These are phyloP conservation scores for Agrotis exclamationis DNA, from an alignment of 2,888 invertebrate species.

Conservation along the genomic window DNA sequence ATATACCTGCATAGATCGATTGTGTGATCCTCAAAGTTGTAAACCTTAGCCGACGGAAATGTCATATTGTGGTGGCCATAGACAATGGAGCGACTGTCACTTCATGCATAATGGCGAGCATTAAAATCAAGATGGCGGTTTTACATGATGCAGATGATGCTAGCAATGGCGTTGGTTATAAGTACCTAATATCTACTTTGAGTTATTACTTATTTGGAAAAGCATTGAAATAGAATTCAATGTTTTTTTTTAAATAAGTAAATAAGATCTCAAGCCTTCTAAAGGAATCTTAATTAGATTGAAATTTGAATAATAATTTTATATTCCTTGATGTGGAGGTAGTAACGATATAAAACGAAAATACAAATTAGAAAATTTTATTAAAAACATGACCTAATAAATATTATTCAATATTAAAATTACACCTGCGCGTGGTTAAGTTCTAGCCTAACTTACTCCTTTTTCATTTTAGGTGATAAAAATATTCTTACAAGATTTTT, in stretches of 20 bases:
- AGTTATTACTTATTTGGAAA: slow-evolving; percentile 6
- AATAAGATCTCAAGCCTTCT: too few relatives aligned
- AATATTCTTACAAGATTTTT: too few relatives aligned
- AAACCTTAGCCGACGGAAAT: slow-evolving; percentile 44
- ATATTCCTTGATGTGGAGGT: too few relatives aligned
- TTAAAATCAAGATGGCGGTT: slow-evolving; percentile 54
- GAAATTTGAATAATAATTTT: too few relatives aligned
- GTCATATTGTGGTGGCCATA: slow-evolving; percentile 49
- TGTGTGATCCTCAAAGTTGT: slow-evolving; percentile 34
- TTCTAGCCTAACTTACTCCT: too few relatives aligned
- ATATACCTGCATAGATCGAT: slow-evolving; percentile 1
- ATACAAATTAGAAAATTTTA: too few relatives aligned
- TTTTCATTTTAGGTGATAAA: too few relatives aligned
- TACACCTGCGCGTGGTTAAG: too few relatives aligned
- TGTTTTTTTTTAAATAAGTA: background rate
- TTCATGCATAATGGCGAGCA: slow-evolving; percentile 41
- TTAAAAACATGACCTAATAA: too few relatives aligned
- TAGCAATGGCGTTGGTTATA: slow-evolving; percentile 1
- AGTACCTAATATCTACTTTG: background rate
- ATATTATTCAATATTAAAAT: too few relatives aligned
- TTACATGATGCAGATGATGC: slow-evolving; percentile 4
- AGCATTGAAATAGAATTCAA: background rate
- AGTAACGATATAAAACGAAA: too few relatives aligned
- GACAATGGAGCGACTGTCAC: slow-evolving; percentile 59
- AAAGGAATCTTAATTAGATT: too few relatives aligned